A percentile compares a stretch with the other conserved stretches of the same genome.
Conservation (phyloP, 2,113 vertebrate genomes). For the Aplodontia rufa region DNA sequence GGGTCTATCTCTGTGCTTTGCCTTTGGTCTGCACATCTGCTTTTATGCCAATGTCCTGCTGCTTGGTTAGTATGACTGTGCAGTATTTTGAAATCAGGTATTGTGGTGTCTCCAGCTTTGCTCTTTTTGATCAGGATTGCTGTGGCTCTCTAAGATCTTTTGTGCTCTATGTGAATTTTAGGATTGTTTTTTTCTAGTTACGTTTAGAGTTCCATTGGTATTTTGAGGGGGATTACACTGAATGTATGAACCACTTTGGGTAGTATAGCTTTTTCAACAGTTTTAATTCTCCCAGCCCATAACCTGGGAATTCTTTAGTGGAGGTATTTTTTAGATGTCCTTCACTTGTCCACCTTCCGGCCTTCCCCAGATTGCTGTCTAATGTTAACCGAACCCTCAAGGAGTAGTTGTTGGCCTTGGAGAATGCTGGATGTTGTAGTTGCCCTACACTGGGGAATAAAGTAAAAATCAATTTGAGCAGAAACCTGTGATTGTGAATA, state of each 20-base stretch:
- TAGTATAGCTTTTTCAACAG: neutral
- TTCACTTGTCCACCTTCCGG: conserved; percentile 48
- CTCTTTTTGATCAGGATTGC: neutral
- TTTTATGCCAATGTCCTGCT: neutral
- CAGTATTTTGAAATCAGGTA: neutral
- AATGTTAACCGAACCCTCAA: conserved; percentile 58
- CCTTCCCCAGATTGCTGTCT: conserved; percentile 47
- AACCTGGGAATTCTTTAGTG: neutral
- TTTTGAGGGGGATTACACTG: neutral
- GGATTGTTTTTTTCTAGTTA: neutral
- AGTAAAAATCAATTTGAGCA: conserved; percentile 54
- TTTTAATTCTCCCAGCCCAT: neutral
- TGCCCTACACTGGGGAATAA: conserved; percentile 79
- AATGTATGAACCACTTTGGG: neutral
- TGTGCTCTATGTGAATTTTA: neutral
- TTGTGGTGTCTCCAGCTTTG: neutral
- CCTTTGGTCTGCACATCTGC: neutral
- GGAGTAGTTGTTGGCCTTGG: conserved; percentile 47
- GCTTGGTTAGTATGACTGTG: neutral
- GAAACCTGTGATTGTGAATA: neutral
- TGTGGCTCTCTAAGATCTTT: neutral
- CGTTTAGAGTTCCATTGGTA: neutral
- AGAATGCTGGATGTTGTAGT: conserved; percentile 46
- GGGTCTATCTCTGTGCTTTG: neutral
- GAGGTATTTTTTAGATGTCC: neutral